Conservation (phyloP, 2,888 invertebrate genomes). For the Lysandra coridon region DNA sequence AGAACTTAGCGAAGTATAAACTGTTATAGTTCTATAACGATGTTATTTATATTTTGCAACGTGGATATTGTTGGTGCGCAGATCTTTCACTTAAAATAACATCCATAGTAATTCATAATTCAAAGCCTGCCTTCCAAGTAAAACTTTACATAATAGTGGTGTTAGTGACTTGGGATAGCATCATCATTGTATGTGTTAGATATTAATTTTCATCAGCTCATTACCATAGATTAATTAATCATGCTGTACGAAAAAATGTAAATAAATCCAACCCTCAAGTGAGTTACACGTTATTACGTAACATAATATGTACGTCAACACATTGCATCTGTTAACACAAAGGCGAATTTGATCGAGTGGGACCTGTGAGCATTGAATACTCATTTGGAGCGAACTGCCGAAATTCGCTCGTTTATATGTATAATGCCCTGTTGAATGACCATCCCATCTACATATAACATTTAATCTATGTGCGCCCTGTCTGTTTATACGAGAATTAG, state of each 20-base stretch:
- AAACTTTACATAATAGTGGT: too few relatives aligned
- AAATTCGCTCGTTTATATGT: constrained; percentile 14
- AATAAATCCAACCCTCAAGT: not conserved
- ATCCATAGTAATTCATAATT: too few relatives aligned
- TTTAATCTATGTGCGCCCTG: constrained; percentile 7
- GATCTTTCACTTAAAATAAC: too few relatives aligned
- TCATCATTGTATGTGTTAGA: not conserved
- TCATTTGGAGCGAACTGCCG: not conserved
- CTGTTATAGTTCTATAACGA: too few relatives aligned
- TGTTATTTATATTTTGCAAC: too few relatives aligned
- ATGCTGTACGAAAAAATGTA: not conserved
- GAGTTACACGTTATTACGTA: not conserved
- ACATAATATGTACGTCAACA: not conserved
- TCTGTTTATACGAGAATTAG: constrained; percentile 9
- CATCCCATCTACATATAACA: constrained; percentile 15
- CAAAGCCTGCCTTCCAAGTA: too few relatives aligned
- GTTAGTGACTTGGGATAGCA: too few relatives aligned
- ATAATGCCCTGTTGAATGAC: constrained; percentile 3
- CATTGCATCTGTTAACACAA: not conserved
- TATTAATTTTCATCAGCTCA: not conserved
- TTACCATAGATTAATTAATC: not conserved
- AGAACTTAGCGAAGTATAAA: too few relatives aligned
- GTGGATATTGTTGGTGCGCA: too few relatives aligned
- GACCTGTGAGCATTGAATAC: constrained; percentile 12
- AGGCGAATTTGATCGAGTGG: constrained; percentile 16